phyloP scores from a whole-genome alignment of 2,113 vertebrate genomes.

The Ornithorhynchus anatinus region DNA sequence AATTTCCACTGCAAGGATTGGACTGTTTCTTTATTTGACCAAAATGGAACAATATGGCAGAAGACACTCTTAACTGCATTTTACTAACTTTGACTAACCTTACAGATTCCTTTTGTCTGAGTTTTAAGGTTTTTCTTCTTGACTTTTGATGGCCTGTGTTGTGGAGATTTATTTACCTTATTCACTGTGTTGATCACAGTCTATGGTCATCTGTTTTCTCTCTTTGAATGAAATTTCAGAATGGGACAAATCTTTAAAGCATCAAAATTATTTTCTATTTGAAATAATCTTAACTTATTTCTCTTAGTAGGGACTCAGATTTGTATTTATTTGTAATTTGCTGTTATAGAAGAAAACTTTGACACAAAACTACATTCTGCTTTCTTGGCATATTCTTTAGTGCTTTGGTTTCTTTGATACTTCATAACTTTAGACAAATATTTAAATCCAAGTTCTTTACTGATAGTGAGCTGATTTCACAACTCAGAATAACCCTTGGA shows the following conservation, averaged over 20 bases:
- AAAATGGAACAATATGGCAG: not conserved
- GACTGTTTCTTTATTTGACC: not conserved
- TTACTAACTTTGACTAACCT: conserved; percentile 27
- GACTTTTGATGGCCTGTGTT: conserved; percentile 14
- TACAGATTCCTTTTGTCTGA: not conserved
- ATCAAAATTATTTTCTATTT: not conserved
- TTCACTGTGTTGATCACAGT: conserved; percentile 1
- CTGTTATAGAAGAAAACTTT: not conserved
- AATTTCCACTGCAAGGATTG: not conserved
- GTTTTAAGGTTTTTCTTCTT: conserved; percentile 8
- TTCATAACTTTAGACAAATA: not conserved
- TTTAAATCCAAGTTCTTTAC: not conserved
- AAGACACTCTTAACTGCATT: not conserved
- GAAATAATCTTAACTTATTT: not conserved
- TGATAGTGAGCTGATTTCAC: not conserved
- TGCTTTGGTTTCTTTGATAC: not conserved
- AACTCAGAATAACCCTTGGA: not conserved
- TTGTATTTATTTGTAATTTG: not conserved
- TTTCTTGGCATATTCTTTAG: not conserved
- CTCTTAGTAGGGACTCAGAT: not conserved
- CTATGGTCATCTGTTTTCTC: conserved; percentile 3
- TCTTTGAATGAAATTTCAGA: not conserved
- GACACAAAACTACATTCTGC: not conserved
- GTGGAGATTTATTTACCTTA: not conserved
- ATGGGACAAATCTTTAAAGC: not conserved